Evolutionary conservation across 2,113 vertebrate genomes (phyloP).

Genomic region (Spheniscus mendiculus): DNA sequence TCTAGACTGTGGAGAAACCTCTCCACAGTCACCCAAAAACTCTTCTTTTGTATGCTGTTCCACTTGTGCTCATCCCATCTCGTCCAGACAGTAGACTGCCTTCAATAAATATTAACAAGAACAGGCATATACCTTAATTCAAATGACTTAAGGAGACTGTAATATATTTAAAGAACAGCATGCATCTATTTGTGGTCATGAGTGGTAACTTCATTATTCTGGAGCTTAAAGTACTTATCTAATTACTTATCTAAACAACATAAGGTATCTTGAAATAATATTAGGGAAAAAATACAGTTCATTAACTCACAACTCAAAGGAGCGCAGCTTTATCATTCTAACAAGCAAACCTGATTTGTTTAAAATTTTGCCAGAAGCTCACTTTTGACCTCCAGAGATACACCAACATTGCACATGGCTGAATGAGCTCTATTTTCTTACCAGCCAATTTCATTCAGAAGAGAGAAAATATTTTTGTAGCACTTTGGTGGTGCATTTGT

Average conservation of each 20-base stretch:
- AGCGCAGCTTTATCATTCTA: neutral
- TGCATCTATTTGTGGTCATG: neutral
- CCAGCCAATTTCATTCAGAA: neutral
- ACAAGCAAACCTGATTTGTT: neutral
- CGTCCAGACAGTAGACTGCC: neutral
- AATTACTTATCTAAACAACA: neutral
- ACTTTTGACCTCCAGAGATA: neutral
- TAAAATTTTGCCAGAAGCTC: neutral
- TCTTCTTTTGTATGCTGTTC: neutral
- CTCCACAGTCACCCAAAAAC: neutral
- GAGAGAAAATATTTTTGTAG: neutral
- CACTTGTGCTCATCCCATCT: neutral
- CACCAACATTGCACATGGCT: neutral
- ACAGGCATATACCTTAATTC: neutral
- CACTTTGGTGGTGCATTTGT: neutral
- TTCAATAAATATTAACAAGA: neutral
- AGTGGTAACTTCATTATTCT: neutral
- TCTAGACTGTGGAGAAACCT: neutral
- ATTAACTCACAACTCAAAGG: neutral
- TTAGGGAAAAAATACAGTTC: neutral
- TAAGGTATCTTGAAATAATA: neutral
- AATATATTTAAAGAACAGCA: neutral
- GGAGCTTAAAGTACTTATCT: neutral
- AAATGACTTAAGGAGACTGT: neutral
- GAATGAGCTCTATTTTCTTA: neutral